Evolutionary conservation across 2,113 vertebrate genomes (phyloP).

Genomic region (Xiphophorus maculatus): DNA sequence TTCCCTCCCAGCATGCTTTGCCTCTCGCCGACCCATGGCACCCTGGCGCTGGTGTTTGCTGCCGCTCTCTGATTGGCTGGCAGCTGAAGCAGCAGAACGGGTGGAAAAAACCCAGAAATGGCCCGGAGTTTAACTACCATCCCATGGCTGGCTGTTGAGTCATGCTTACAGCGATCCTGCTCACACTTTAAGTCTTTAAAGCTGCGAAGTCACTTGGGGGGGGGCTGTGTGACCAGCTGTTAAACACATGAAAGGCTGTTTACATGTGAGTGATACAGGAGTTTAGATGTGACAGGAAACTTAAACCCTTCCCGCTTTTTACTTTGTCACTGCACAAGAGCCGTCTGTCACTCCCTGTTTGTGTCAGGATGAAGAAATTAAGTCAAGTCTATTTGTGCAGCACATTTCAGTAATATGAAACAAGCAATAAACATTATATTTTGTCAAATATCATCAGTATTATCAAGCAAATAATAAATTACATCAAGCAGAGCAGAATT

Average conservation of each 20-base stretch:
- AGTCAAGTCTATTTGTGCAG: neutral
- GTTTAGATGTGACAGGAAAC: slow-evolving; percentile 56
- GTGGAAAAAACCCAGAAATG: slow-evolving; percentile 27
- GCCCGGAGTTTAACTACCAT: slow-evolving; percentile 61
- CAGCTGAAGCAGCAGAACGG: slow-evolving; percentile 21
- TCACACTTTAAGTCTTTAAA: slow-evolving; percentile 66
- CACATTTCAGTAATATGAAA: too few species aligned
- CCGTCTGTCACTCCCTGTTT: slow-evolving; percentile 3
- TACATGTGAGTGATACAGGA: slow-evolving; percentile 55
- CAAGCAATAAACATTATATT: too few species aligned
- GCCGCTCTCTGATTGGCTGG: slow-evolving; percentile 40
- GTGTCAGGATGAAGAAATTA: neutral
- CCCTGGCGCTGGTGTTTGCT: slow-evolving; percentile 44
- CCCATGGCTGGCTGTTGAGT: slow-evolving; percentile 24
- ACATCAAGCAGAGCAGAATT: too few species aligned
- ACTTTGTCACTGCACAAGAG: slow-evolving; percentile 50
- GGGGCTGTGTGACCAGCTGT: slow-evolving; percentile 66
- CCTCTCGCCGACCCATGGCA: slow-evolving; percentile 47
- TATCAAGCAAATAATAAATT: too few species aligned
- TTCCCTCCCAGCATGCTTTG: slow-evolving; percentile 68
- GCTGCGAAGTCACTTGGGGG: slow-evolving; percentile 54
- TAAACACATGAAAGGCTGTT: slow-evolving; percentile 58
- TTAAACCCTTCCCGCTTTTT: slow-evolving; percentile 41
- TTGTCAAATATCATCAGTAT: too few species aligned
- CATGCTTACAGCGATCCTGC: slow-evolving; percentile 15